A percentile compares a stretch with the other conserved stretches of the same genome.
Conservation (phyloP, 1,140 invertebrate species). For the Scaptomyza graminum region DNA sequence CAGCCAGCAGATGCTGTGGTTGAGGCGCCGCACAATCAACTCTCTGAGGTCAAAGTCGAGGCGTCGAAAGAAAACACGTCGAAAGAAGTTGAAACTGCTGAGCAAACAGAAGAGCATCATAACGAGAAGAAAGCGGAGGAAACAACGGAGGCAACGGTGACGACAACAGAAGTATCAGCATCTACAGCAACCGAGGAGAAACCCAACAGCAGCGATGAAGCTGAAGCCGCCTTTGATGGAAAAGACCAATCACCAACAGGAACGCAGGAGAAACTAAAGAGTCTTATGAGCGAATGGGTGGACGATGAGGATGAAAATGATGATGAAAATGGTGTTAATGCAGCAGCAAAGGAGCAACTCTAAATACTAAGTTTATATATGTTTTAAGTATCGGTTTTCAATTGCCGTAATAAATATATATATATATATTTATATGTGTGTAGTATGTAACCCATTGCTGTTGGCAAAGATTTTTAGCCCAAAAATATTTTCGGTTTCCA, state of each 20-base stretch:
- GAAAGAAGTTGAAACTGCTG: slow-evolving; percentile 5
- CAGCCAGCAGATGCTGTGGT: slow-evolving; percentile 13
- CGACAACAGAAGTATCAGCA: slow-evolving; percentile 1
- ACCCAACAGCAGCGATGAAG: slow-evolving; percentile 36
- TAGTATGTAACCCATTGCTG: slow-evolving; percentile 21
- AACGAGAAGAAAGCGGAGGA: slow-evolving; percentile 22
- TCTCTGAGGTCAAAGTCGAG: slow-evolving; percentile 20
- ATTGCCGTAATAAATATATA: slow-evolving; percentile 31
- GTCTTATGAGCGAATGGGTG: slow-evolving; percentile 79
- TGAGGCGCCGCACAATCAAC: slow-evolving; percentile 22
- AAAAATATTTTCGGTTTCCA: slow-evolving; percentile 65
- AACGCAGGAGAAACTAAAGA: slow-evolving; percentile 65
- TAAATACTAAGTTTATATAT: slow-evolving; percentile 82
- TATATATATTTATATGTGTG: slow-evolving; percentile 3
- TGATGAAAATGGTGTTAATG: slow-evolving; percentile 72
- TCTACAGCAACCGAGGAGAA: slow-evolving; percentile 24
- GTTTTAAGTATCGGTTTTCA: slow-evolving; percentile 65
- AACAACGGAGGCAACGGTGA: slow-evolving; percentile 8
- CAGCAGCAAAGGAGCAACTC: slow-evolving; percentile 69
- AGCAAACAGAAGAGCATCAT: slow-evolving; percentile 16
- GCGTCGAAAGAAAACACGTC: slow-evolving; percentile 13
- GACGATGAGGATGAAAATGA: slow-evolving; percentile 78
- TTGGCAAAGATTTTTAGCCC: not conserved
- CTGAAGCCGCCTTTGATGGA: slow-evolving; percentile 27
- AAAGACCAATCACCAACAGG: slow-evolving; percentile 27